phyloP scores from a whole-genome alignment of 2,113 vertebrate species.

The Protomyctophum bolini region DNA sequence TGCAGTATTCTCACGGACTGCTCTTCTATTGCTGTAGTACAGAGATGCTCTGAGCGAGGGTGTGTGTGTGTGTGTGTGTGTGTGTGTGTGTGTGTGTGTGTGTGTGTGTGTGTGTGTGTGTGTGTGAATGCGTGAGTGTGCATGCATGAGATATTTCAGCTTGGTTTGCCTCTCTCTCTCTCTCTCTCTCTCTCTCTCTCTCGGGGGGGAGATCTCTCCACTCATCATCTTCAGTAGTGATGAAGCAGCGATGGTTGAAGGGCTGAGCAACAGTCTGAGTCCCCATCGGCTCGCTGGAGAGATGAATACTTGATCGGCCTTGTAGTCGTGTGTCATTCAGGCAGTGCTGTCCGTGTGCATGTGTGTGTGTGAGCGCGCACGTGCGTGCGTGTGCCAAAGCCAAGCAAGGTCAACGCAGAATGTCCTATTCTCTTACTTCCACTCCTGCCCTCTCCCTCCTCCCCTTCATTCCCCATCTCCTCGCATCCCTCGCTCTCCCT shows the following conservation, averaged over 20 bases:
- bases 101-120: too few species aligned
- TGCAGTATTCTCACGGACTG: too few species aligned
- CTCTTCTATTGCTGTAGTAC: not conserved
- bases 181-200: too few species aligned
- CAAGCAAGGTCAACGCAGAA: constrained; percentile 29
- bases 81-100: not conserved
- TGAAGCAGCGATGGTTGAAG: constrained; percentile 55
- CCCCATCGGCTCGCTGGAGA: constrained; percentile 28
- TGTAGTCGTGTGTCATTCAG: too few species aligned
- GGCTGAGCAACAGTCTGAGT: constrained; percentile 46
- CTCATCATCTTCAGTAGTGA: constrained; percentile 63
- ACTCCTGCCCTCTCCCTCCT: constrained; percentile 9
- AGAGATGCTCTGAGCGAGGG: not conserved
- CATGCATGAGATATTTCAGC: too few species aligned
- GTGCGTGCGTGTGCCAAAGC: constrained; percentile 19
- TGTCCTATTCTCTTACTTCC: constrained; percentile 12
- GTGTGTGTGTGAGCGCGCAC: constrained; percentile 9
- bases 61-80: constrained; percentile 1
- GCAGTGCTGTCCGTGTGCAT: constrained; percentile 4
- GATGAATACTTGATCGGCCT: constrained; percentile 65
- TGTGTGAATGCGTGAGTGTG: too few species aligned
- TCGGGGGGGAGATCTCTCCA: too few species aligned
- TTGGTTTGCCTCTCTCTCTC: too few species aligned
- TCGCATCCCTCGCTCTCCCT: constrained; percentile 15
- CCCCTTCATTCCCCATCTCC: not conserved